Percentiles rank a stretch among this genome's conserved stretches.
Evolutionary conservation across 2,888 invertebrate species (phyloP).

Genomic region (Perithous albicinctus): DNA sequence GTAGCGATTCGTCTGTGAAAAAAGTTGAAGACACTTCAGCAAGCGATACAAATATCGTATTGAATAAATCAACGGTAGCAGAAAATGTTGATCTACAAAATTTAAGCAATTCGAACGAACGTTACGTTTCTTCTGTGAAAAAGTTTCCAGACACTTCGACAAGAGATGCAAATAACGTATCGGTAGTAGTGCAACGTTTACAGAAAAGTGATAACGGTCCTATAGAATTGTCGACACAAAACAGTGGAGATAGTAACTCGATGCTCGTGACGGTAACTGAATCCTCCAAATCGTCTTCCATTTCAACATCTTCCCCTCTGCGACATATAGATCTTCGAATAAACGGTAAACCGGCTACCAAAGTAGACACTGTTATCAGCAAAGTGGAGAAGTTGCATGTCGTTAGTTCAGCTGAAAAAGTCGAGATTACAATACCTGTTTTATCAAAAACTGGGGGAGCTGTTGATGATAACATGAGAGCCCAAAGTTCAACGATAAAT

Average conservation of each 20-base stretch:
- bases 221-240: neutral
- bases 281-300: conserved; percentile 42
- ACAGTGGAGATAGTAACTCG: conserved; percentile 27
- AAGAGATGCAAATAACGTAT: conserved; percentile 66
- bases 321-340: conserved; percentile 73
- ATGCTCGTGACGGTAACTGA: conserved; percentile 63
- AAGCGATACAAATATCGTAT: neutral
- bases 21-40: neutral
- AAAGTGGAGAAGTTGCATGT: conserved; percentile 70
- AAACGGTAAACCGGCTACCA: conserved; percentile 72
- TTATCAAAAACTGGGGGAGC: neutral
- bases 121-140: neutral
- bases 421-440: conserved; percentile 73
- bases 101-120: neutral
- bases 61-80: neutral
- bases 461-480: neutral
- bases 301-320: conserved; percentile 26
- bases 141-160: neutral
- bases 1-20: too few species aligned
- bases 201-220: neutral
- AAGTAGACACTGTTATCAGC: conserved; percentile 68
- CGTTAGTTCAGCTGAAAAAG: conserved; percentile 70
- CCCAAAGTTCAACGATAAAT: conserved; percentile 51
- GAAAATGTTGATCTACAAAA: neutral
- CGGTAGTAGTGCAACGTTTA: conserved; percentile 61